Conservation (phyloP, 2,888 invertebrate species). For the Tubulanus polymorphus region DNA sequence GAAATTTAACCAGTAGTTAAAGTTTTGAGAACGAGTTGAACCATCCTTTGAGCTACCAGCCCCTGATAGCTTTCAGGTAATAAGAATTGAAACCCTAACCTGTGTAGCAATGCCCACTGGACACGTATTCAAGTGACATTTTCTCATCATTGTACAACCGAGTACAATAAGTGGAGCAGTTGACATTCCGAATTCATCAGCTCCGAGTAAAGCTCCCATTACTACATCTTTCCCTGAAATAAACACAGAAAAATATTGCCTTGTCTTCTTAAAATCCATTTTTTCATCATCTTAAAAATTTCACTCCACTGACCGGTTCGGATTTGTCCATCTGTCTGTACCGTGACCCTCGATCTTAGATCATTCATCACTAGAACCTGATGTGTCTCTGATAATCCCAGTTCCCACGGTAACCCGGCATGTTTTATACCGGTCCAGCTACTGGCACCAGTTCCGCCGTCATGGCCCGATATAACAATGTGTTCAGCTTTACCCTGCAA, state of each 20-base stretch:
- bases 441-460: slow-evolving; percentile 98
- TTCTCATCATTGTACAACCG: slow-evolving; percentile 99
- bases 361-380: slow-evolving; percentile 92
- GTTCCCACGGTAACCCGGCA: slow-evolving; percentile 97
- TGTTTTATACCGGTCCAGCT: slow-evolving; percentile 99
- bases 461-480: slow-evolving; percentile 97
- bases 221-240: slow-evolving; percentile 82
- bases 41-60: too few relatives aligned
- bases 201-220: slow-evolving; percentile 91
- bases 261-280: too few relatives aligned
- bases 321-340: slow-evolving; percentile 82
- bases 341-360: slow-evolving; percentile 82
- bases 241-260: slow-evolving; percentile 9
- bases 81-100: too few relatives aligned
- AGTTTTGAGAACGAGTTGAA: too few relatives aligned
- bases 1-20: too few relatives aligned
- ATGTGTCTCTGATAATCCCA: slow-evolving; percentile 97
- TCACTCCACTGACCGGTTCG: slow-evolving; percentile 64
- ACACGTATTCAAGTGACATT: slow-evolving; percentile 98
- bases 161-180: slow-evolving; percentile 96
- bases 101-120: slow-evolving; percentile 99
- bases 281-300: too few relatives aligned
- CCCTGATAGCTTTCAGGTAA: too few relatives aligned
- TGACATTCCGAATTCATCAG: slow-evolving; percentile 98
- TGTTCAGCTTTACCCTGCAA: slow-evolving; percentile 92